Evolutionary conservation across 1,140 invertebrate species (phyloP).

Genomic region (Meteorus sp.): DNA sequence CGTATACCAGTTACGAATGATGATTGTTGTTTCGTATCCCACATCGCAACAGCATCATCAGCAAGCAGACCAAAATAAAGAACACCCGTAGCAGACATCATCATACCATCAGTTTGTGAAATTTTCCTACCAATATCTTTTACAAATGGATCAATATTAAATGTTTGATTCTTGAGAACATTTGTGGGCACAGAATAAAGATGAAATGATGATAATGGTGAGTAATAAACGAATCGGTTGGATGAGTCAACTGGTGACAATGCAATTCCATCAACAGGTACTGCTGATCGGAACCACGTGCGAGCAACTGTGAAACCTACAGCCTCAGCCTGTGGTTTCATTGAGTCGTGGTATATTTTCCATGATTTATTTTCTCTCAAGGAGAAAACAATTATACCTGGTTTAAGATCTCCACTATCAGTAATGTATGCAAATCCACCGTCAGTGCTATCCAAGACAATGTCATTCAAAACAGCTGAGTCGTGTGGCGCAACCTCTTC

Average conservation of each 20-base stretch:
- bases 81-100: conserved; percentile 67
- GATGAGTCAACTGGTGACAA: conserved; percentile 60
- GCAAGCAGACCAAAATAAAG: conserved; percentile 69
- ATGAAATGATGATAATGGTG: conserved; percentile 65
- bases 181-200: conserved; percentile 65
- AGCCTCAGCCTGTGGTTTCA: conserved; percentile 63
- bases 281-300: conserved; percentile 56
- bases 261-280: conserved; percentile 69
- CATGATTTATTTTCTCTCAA: conserved; percentile 64
- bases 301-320: conserved; percentile 63
- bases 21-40: conserved; percentile 60
- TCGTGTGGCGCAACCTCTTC: conserved; percentile 56
- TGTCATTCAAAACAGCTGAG: conserved; percentile 66
- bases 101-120: conserved; percentile 71
- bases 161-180: conserved; percentile 58
- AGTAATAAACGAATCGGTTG: conserved; percentile 66
- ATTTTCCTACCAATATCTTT: conserved; percentile 63
- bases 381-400: conserved; percentile 72
- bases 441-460: conserved; percentile 69
- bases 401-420: conserved; percentile 66
- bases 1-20: conserved; percentile 57
- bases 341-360: conserved; percentile 69
- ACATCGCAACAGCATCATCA: conserved; percentile 67
- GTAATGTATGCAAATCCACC: conserved; percentile 71
- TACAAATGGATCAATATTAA: conserved; percentile 52